A percentile compares a stretch with the other conserved stretches of the same genome.
Evolutionary conservation across 2,797 vertebrate species (phyloP).

Genomic region (Geotrypetes seraphini): DNA sequence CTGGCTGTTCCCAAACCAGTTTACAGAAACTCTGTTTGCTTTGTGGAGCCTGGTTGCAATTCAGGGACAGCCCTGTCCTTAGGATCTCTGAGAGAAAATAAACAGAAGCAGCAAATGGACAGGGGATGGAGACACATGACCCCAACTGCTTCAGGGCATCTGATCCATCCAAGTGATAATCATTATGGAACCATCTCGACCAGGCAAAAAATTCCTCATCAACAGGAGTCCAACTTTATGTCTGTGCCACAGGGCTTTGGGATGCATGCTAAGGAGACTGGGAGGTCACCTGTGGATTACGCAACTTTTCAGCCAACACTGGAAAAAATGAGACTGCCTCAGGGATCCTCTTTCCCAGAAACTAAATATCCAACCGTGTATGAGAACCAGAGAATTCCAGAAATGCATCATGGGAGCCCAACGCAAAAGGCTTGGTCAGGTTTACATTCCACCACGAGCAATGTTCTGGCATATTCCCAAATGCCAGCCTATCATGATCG

Average conservation of each 20-base stretch:
- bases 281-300: accelerated
- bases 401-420: background rate
- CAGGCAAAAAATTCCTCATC: slow-evolving; percentile 1
- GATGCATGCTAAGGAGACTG: slow-evolving; percentile 11
- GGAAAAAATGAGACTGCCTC: slow-evolving; percentile 31
- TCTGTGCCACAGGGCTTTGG: background rate
- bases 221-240: background rate
- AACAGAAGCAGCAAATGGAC: slow-evolving; percentile 4
- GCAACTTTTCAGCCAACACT: slow-evolving; percentile 14
- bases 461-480: slow-evolving; percentile 29
- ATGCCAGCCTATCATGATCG: slow-evolving; percentile 50
- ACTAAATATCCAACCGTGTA: slow-evolving; percentile 36
- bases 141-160: background rate
- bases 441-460: accelerated
- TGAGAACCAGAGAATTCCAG: slow-evolving; percentile 12
- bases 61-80: slow-evolving; percentile 41
- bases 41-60: slow-evolving; percentile 47
- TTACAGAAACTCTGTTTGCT: slow-evolving; percentile 66
- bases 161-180: background rate
- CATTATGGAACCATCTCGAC: slow-evolving; percentile 1
- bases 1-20: slow-evolving; percentile 72
- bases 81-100: slow-evolving; percentile 6
- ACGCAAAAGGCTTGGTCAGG: slow-evolving; percentile 25
- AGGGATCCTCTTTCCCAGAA: slow-evolving; percentile 38
- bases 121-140: slow-evolving; percentile 30